Base-by-base conservation (phyloP, 2,797 vertebrate genomes). In the Enteromius unitaeniatus region DNA sequence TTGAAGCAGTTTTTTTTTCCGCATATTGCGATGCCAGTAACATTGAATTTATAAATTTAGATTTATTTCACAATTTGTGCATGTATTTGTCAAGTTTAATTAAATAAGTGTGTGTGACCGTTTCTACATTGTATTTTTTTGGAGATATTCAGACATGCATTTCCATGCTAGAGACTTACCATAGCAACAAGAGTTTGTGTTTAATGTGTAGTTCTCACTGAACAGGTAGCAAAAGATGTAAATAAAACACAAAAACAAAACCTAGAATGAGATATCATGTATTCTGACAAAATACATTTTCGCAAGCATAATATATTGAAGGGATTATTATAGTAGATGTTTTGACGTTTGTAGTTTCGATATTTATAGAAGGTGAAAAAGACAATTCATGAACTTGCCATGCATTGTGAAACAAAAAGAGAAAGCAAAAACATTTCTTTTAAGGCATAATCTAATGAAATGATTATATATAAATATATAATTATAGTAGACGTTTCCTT, bases 1-100 rank as follows among this genome's bases (percentile, higher is more conserved):
- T 45, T 49, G 60, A 26, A 83, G 34, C 64, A 31, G 73, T 73
- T 62, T 64, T 81, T 74, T 51, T 42, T n/a, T n/a, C n/a, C 49
- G 10, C 62, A 67, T 64, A 53, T 65, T n/a, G 28, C n/a, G 17
- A n/a, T 53, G 72, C 47, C 81, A 65, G 72, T 55, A 42, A 67
- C 72, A 67, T 72, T 82, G 81, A 51, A 76, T 82, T 67, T n/a
- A 76, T 82, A 76, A 76, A n/a, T 76, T 82, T 40, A 11, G 31
- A 76, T 82, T 82, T 26, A 53, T 75, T 53, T 82, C 45, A 67
- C 31, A 76, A 82, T 73, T 51, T 73, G 55, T 40, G 31, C 45
- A 28, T 62, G 76, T 40, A 70, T 78, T 62, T 84, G 82, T 70
- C 51, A 69, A 40, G 42, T 84, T 26, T 55, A 80, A 67, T 73